Evolutionary conservation across 1,140 invertebrate species (phyloP).

Genomic region (Capitella teleta): DNA sequence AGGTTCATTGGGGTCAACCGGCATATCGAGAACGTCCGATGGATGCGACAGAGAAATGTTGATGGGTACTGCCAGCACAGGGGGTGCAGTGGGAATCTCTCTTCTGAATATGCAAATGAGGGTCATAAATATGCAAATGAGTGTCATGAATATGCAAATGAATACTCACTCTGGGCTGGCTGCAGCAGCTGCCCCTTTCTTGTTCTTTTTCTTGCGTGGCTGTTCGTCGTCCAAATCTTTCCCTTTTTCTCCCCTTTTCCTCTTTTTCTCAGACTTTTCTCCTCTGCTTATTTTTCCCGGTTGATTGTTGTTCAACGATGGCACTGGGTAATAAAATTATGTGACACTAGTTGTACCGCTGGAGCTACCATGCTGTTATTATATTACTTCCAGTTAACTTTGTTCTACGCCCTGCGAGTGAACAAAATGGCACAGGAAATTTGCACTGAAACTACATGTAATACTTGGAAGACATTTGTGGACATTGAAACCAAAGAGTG

Average conservation of each 20-base stretch:
- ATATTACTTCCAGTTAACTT: too few relatives aligned
- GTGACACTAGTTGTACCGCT: too few relatives aligned
- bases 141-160: not conserved
- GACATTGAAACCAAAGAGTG: too few relatives aligned
- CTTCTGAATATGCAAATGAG: not conserved
- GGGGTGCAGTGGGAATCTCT: slow-evolving; percentile 2
- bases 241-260: slow-evolving; percentile 50
- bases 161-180: not conserved
- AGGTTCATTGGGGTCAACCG: slow-evolving; percentile 97
- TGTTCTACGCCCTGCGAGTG: too few relatives aligned
- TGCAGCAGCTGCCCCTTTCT: slow-evolving; percentile 28
- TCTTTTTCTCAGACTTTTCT: slow-evolving; percentile 44
- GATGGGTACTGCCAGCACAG: slow-evolving; percentile 6
- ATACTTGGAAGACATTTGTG: too few relatives aligned
- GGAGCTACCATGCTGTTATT: too few relatives aligned
- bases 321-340: too few relatives aligned
- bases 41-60: slow-evolving; percentile 52
- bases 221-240: slow-evolving; percentile 50
- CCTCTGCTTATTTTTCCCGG: too few relatives aligned
- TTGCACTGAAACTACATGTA: too few relatives aligned
- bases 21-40: slow-evolving; percentile 89
- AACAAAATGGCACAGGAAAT: too few relatives aligned
- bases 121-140: not conserved
- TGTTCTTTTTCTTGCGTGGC: slow-evolving; percentile 41
- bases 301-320: too few relatives aligned